Percentiles rank a stretch among this genome's conserved stretches.
Evolutionary conservation across 2,888 invertebrate species (phyloP).

Genomic region (Pyrrhia umbra): DNA sequence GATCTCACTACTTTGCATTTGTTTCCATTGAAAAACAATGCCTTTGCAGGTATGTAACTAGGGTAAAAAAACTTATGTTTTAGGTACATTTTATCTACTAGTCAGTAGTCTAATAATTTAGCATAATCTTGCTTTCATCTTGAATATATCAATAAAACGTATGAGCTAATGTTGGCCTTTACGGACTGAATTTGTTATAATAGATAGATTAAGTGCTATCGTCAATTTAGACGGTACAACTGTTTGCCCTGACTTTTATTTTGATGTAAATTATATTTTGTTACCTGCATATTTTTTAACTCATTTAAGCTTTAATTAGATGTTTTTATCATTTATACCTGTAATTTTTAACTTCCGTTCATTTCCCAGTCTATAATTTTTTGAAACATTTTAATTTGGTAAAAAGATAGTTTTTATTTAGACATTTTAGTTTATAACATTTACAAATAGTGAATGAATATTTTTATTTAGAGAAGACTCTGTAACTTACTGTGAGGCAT

Average conservation of each 20-base stretch:
- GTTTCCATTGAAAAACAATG: slow-evolving; percentile 46
- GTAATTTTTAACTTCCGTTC: slow-evolving; percentile 35
- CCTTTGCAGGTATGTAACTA: slow-evolving; percentile 44
- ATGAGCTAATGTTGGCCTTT: slow-evolving; percentile 42
- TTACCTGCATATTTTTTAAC: slow-evolving; percentile 54
- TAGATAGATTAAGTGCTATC: slow-evolving; percentile 48
- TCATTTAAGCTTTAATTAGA: slow-evolving; percentile 71
- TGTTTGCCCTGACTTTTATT: slow-evolving; percentile 15
- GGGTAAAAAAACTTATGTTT: slow-evolving; percentile 66
- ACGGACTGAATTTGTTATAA: slow-evolving; percentile 53
- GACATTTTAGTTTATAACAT: slow-evolving; percentile 19
- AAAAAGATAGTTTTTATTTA: slow-evolving; percentile 45
- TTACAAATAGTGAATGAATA: slow-evolving; percentile 14
- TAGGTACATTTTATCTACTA: slow-evolving; percentile 81
- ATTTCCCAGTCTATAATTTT: slow-evolving; percentile 42
- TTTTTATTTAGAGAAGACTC: neutral
- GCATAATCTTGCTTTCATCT: slow-evolving; percentile 57
- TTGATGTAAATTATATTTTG: slow-evolving; percentile 29
- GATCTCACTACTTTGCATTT: slow-evolving; percentile 53
- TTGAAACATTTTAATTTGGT: slow-evolving; percentile 37
- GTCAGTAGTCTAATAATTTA: slow-evolving; percentile 81
- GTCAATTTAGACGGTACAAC: slow-evolving; percentile 35
- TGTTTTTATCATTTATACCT: slow-evolving; percentile 49
- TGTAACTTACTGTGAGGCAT: neutral
- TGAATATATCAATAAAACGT: slow-evolving; percentile 39